A percentile compares a stretch with the other conserved stretches of the same genome.
These are phyloP conservation scores for Notamacropus eugenii DNA, from an alignment of 2,797 vertebrate species.

Conservation along the genomic window DNA sequence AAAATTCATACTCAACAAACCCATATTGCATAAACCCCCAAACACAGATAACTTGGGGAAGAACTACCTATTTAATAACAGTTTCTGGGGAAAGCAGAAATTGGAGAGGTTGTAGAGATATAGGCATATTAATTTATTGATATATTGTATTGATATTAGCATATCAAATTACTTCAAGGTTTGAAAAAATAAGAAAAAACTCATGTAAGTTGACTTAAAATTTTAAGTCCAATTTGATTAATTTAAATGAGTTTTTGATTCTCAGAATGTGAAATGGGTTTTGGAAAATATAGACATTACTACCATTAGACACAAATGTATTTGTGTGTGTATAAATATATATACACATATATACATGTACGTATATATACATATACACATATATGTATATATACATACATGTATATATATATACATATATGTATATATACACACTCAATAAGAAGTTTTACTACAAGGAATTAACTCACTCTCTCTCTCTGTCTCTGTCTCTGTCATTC, in stretches of 20 bases:
- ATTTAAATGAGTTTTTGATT: not conserved
- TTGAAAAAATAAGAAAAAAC: not conserved
- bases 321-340: too few relatives aligned
- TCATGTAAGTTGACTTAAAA: not conserved
- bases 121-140: not conserved
- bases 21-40: not conserved
- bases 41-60: not conserved
- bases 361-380: too few relatives aligned
- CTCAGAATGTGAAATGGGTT: not conserved
- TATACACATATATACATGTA: too few relatives aligned
- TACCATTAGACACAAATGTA: too few relatives aligned
- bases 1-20: not conserved
- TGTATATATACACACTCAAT: not conserved
- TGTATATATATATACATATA: too few relatives aligned
- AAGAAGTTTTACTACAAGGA: not conserved
- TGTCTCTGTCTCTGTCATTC: too few relatives aligned
- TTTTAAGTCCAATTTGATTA: not conserved
- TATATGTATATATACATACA: too few relatives aligned
- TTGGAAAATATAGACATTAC: not conserved
- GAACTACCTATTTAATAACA: not conserved
- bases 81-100: not conserved
- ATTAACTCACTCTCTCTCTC: not conserved
- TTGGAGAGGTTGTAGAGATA: not conserved
- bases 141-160: not conserved
- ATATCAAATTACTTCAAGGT: not conserved